Percentiles rank a stretch among this genome's conserved stretches.
Conservation (phyloP, 2,888 invertebrate species). For the Pammene aurita region DNA sequence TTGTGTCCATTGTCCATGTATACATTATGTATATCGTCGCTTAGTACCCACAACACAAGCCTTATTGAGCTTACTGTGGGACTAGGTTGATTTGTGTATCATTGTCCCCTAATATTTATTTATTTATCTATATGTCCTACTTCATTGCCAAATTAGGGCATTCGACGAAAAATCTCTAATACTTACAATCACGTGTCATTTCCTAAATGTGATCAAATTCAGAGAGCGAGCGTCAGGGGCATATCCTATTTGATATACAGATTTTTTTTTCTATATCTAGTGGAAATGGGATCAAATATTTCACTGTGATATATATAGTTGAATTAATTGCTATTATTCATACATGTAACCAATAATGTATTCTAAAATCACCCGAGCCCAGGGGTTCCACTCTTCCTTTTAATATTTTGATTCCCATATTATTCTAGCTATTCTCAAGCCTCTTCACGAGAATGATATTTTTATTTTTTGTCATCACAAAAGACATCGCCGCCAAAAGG, state of each 20-base stretch:
- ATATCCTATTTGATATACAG: neutral
- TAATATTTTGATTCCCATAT: conserved; percentile 41
- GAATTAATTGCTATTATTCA: conserved; percentile 41
- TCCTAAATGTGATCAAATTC: too few species aligned
- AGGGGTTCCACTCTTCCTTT: conserved; percentile 42
- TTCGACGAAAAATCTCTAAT: too few species aligned
- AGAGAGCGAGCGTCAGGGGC: too few species aligned
- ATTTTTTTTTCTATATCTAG: neutral
- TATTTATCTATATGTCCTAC: too few species aligned
- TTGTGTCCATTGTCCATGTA: too few species aligned
- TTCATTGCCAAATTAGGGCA: too few species aligned
- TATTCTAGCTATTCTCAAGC: conserved; percentile 38
- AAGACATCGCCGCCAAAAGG: conserved; percentile 75
- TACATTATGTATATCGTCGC: too few species aligned
- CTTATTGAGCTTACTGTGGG: too few species aligned
- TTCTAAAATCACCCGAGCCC: conserved; percentile 36
- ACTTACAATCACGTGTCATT: too few species aligned
- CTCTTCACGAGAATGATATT: conserved; percentile 45
- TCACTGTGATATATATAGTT: conserved; percentile 25
- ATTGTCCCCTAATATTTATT: too few species aligned
- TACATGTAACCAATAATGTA: conserved; percentile 33
- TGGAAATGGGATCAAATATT: conserved; percentile 19
- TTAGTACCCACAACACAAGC: too few species aligned
- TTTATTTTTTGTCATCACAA: conserved; percentile 60
- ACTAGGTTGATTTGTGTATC: too few species aligned